Evolutionary conservation across 2,797 vertebrate genomes (phyloP).

Genomic region (Scolopax rusticola): DNA sequence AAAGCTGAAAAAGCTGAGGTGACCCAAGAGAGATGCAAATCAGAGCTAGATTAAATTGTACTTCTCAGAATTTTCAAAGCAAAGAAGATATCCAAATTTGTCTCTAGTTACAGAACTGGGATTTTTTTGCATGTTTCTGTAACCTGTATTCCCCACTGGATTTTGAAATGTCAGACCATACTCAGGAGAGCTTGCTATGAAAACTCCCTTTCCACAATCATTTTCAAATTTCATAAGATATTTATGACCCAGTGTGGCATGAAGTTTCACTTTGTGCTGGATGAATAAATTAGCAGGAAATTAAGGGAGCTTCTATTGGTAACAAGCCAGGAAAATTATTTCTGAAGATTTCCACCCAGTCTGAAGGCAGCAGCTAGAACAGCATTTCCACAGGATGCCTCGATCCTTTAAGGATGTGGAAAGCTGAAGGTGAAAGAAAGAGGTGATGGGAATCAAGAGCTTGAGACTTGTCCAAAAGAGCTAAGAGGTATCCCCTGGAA

Average conservation of each 20-base stretch:
- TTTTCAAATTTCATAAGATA: background rate
- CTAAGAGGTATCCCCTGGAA: background rate
- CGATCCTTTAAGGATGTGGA: background rate
- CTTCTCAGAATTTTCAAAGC: background rate
- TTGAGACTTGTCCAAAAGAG: background rate
- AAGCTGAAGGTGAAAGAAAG: background rate
- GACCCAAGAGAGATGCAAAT: background rate
- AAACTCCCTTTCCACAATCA: background rate
- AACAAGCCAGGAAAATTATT: background rate
- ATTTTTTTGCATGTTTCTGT: background rate
- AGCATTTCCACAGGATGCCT: background rate
- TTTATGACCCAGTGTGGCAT: background rate
- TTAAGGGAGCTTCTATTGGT: background rate
- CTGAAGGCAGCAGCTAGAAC: background rate
- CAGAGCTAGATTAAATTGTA: background rate
- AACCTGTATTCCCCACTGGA: background rate
- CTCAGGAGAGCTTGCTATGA: background rate
- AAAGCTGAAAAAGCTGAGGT: background rate
- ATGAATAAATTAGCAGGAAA: background rate
- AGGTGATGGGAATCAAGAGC: background rate
- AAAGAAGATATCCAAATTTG: background rate
- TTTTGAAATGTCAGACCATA: background rate
- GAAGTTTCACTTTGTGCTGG: background rate
- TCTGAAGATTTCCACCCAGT: background rate
- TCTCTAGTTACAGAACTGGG: background rate